phyloP scores from a whole-genome alignment of 2,888 invertebrate genomes.

The Euplagia quadripunctaria region DNA sequence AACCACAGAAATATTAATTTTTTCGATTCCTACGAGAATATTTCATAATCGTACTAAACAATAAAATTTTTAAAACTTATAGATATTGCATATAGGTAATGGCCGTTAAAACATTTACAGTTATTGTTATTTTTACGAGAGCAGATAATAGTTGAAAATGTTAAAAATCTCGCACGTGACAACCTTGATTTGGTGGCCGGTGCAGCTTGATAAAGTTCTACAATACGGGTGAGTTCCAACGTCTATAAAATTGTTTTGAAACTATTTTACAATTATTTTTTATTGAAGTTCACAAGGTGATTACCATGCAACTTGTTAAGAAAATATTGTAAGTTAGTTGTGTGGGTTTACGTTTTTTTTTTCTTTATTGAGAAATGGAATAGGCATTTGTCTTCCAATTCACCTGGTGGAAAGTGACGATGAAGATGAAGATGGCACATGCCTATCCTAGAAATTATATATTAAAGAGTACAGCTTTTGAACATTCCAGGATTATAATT shows the following conservation, averaged over 20 bases:
- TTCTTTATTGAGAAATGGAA: too few relatives aligned
- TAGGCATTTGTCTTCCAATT: too few relatives aligned
- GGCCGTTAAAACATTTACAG: conserved; percentile 27
- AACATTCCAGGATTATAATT: too few relatives aligned
- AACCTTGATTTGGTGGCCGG: conserved; percentile 42
- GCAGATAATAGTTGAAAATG: conserved; percentile 17
- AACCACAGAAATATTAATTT: conserved; percentile 7
- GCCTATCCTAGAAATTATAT: too few relatives aligned
- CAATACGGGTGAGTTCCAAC: conserved; percentile 51
- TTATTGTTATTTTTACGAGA: conserved; percentile 32
- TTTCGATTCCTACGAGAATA: conserved; percentile 5
- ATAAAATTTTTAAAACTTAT: conserved; percentile 30
- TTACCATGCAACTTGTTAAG: conserved; percentile 14
- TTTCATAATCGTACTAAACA: conserved; percentile 32
- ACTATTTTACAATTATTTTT: conserved; percentile 37
- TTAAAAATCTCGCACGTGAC: conserved; percentile 25
- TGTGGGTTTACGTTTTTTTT: background rate
- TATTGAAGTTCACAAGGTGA: conserved; percentile 39
- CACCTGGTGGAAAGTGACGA: too few relatives aligned
- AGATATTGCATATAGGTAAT: conserved; percentile 30
- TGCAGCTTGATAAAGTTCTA: conserved; percentile 55
- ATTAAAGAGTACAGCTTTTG: too few relatives aligned
- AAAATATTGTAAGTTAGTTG: background rate
- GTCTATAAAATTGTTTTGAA: conserved; percentile 51
- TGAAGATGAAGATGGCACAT: too few relatives aligned